A percentile compares a stretch with the other conserved stretches of the same genome.
Conservation (phyloP, 2,113 vertebrate genomes). For the Anser brachyrhynchus region DNA sequence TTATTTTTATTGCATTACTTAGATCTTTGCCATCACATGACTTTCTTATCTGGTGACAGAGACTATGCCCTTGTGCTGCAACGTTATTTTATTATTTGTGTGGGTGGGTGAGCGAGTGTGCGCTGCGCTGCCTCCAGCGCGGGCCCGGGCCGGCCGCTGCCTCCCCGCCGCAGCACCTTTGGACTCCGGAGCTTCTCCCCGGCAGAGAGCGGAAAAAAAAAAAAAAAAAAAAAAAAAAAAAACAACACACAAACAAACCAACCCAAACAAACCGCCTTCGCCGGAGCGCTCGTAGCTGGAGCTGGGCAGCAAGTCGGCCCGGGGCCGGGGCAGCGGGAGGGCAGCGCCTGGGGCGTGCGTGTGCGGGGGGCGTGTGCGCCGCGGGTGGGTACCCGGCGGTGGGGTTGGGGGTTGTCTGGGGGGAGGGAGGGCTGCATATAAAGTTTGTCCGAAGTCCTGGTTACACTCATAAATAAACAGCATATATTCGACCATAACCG, state of each 20-base stretch:
- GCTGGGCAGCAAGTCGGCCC: background rate
- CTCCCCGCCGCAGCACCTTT: slow-evolving; percentile 33
- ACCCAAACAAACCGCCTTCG: background rate
- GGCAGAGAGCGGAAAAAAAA: background rate
- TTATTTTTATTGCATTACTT: slow-evolving; percentile 78
- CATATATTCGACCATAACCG: slow-evolving; percentile 42
- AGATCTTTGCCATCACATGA: slow-evolving; percentile 75
- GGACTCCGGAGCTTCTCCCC: slow-evolving; percentile 40
- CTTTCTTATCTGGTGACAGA: slow-evolving; percentile 63
- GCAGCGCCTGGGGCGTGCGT: slow-evolving; percentile 2
- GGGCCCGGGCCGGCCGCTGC: background rate
- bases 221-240: too few relatives aligned
- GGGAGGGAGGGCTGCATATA: background rate
- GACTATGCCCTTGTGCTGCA: slow-evolving; percentile 72
- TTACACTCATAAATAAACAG: slow-evolving; percentile 73
- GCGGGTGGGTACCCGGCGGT: background rate
- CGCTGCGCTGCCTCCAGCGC: background rate
- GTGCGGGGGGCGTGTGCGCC: background rate
- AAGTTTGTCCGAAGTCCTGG: slow-evolving; percentile 50
- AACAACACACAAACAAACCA: too few relatives aligned
- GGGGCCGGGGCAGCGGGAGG: background rate
- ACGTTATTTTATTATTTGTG: slow-evolving; percentile 66
- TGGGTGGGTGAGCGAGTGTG: slow-evolving; percentile 23
- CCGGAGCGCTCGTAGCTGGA: background rate
- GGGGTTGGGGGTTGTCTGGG: slow-evolving; percentile 17